Evolutionary conservation across 2,888 invertebrate genomes (phyloP), one percentile per base, ranked within the genome.

Genomic region (Drosophila rellima): DNA sequence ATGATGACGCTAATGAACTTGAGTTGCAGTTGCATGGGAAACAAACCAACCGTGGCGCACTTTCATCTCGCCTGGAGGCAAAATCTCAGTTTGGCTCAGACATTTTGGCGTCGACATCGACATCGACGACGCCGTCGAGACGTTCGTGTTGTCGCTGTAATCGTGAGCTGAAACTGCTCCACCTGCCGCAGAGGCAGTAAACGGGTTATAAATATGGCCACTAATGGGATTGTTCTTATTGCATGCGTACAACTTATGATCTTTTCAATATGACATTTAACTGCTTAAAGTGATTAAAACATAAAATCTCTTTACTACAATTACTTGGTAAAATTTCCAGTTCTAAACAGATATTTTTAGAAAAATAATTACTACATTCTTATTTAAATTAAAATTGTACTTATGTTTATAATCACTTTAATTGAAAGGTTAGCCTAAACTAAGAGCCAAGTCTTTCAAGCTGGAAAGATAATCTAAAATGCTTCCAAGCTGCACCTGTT

Each of bases 1-100:
- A 55, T 54, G 66, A 67, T 77, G 72, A 80, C 77, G 70, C 70
- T 80, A 78, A 80, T 78, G 65, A 78, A 77, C 78, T 64, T 64
- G 55, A 66, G 71, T 56, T 72, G 77, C 68, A 63, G 45, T 54
- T 59, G 67, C 77, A 70, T 80, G 72, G 68, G 80, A 71, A 80
- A 52, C 70, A 50, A 67, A 50, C 55, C 74, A 69, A 65, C 63
- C 59, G 72, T 70, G 63, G 77, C 78, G 67, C 73, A 78, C 80
- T 78, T 80, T 78, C 78, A 80, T 77, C 77, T 66, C 40, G 57
- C 52, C 54, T 44, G 40, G 44, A 45, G 54, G 35, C 71, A 64
- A 57, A 55, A 64, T 55, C 61, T 44, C 10, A 29, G 37, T 65
- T 65, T 68, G 48, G 33, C 54, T 31, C 72, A 80, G 78, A 80